Percentiles rank a stretch among this genome's conserved stretches.
phyloP scores from a whole-genome alignment of 2,113 vertebrate genomes.

The Anhinga rufa region DNA sequence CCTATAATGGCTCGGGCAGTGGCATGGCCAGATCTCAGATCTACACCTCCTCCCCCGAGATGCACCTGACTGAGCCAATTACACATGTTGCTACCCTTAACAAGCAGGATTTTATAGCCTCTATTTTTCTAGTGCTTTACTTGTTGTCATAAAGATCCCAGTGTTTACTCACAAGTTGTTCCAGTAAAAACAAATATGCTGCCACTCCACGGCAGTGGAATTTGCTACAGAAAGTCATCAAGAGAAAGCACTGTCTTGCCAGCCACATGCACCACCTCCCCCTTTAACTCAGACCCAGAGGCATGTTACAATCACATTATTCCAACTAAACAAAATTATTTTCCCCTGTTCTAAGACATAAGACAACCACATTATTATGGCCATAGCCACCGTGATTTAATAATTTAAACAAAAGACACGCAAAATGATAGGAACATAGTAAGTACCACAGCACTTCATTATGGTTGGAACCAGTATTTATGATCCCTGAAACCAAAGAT shows the following conservation, averaged over 20 bases:
- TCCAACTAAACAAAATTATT: constrained; percentile 55
- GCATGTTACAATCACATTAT: constrained; percentile 50
- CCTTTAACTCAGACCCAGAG: constrained; percentile 38
- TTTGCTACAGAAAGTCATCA: not conserved
- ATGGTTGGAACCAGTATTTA: constrained; percentile 4
- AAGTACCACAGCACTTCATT: constrained; percentile 46
- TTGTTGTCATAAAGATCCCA: constrained; percentile 7
- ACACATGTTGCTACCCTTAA: not conserved
- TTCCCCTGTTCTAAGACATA: constrained; percentile 34
- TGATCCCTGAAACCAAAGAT: constrained; percentile 3
- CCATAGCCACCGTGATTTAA: constrained; percentile 39
- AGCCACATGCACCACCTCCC: constrained; percentile 39
- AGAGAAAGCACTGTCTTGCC: not conserved
- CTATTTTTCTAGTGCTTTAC: not conserved
- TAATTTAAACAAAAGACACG: constrained; percentile 51
- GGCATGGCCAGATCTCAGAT: not conserved
- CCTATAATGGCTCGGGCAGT: not conserved
- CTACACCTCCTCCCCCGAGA: not conserved
- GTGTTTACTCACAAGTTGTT: constrained; percentile 45
- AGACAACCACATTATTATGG: constrained; percentile 42
- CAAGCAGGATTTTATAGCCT: not conserved
- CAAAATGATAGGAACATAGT: constrained; percentile 1
- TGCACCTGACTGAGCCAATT: not conserved
- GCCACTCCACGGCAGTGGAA: constrained; percentile 33
- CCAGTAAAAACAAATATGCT: constrained; percentile 2